Base-by-base conservation (phyloP, 2,797 vertebrate genomes). In the Delichon dasypus region DNA sequence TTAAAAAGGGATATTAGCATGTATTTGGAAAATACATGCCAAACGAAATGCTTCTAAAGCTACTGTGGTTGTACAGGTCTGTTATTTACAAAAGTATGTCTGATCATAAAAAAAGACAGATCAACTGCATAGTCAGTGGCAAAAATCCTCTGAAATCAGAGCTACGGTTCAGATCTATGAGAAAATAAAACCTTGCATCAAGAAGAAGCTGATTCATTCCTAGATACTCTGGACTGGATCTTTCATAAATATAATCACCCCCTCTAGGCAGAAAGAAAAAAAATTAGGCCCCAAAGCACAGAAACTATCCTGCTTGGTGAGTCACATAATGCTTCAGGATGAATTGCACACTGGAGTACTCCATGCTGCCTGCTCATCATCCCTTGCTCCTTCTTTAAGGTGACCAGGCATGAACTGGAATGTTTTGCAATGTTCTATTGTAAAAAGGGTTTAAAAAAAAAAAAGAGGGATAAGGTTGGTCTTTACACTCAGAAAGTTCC, bases 381-480 rank as follows among this genome's bases (percentile, higher is more conserved):
- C 84, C 40, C 67, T 62, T 45, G 44, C 51, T 55, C 77, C 32
- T 79, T 88, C 53, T 57, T 66, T 61, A 87, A 90, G 57, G 68
- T 61, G 71, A 67, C 62, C 47, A 81, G 44, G 38, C n/a, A 65
- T 1, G 18, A 85, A 48, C 64, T 75, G 91, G 64, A 40, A 84
- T 81, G 79, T 38, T 93, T 89, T 75, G 45, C 0, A 4, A 79
- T n/a, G 73, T 74, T 82, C 78, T 72, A 18, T 34, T 42, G 3
- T 84, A 50, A 70, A 71, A 90, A 66, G 22, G 45, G n/a, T 60
- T 57, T 83, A 88, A 93, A 94, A 65, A 84, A 88, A 93, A 94
- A 65, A 84, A 92, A 85, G 60, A 86, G 77, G 85, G 51, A 48
- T 73, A 42, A 89, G 5, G 36, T 27, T 93, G 78, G 40, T 79